Conservation (phyloP, 2,888 invertebrate species). For the Metallyticus violacea region DNA sequence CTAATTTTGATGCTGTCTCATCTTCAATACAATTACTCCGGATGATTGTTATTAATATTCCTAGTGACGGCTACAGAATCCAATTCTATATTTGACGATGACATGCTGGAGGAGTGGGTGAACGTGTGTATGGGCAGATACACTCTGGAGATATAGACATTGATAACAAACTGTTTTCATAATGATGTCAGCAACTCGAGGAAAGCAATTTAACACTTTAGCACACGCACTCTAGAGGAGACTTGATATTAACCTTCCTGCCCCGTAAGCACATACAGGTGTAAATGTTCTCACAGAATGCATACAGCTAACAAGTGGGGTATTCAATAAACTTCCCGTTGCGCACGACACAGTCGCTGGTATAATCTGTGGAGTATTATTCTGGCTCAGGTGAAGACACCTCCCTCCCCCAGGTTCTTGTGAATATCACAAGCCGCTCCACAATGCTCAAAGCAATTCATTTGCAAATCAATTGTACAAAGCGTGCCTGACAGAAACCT, state of each 20-base stretch:
- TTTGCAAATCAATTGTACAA: too few relatives aligned
- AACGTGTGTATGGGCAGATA: not conserved
- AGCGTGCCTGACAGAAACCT: not conserved
- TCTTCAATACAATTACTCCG: not conserved
- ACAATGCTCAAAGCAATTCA: not conserved
- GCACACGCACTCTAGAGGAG: not conserved
- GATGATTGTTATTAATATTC: not conserved
- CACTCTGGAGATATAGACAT: not conserved
- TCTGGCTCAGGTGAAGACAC: not conserved
- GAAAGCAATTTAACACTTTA: slow-evolving; percentile 23
- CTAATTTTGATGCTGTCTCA: not conserved
- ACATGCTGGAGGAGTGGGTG: too few relatives aligned
- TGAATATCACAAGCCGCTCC: not conserved
- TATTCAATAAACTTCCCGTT: slow-evolving; percentile 19
- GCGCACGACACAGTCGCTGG: not conserved
- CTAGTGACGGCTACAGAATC: not conserved
- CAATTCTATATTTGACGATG: not conserved
- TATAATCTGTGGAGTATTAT: not conserved
- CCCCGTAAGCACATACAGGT: slow-evolving; percentile 23
- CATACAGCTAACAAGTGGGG: not conserved
- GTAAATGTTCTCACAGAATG: slow-evolving; percentile 17
- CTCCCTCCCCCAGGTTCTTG: not conserved
- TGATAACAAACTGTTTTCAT: slow-evolving; percentile 18
- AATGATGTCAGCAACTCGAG: slow-evolving; percentile 20
- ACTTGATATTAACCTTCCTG: slow-evolving; percentile 13